Base-by-base conservation (phyloP, 2,113 vertebrate genomes). In the Phalacrocorax carbo region DNA sequence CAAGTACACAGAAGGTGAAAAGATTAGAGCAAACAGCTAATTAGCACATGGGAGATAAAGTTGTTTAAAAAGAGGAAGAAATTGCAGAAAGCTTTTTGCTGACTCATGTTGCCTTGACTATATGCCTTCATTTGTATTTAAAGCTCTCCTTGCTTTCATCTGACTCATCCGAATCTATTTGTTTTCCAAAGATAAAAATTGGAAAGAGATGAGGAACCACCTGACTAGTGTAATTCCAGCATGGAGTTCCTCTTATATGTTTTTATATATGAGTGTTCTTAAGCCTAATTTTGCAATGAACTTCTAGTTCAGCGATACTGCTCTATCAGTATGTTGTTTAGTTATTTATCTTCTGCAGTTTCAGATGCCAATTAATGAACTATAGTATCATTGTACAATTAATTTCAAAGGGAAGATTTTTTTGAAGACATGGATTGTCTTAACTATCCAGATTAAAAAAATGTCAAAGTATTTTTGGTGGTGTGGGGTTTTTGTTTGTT, bases 1-100 rank as follows among this genome's bases (percentile, higher is more conserved):
- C 44, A 94, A 71, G 84, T 49, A 87, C 48, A 76, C 13, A 82
- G 69, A 91, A 95, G 57, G 77, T 79, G 78, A 87, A 94, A 84
- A 82, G 51, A 93, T 79, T 42, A 87, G 55, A 55, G 49, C 51
- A 89, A 91, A 68, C 15, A 79, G 34, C 66, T 96, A 91, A 91
- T 93, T 93, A 82, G 38, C 65, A 42, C 57, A 42, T 57, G 26
- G 42, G 48, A 93, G 42, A 62, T 38, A 62, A 44, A 21, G 20
- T 30, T 94, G 29, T 44, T 93, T 72, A 72, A 93, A 87, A 94
- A 29, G 8, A 86, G 44, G 15, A 73, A 86, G 10, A 94, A 83
- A 65, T 40, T 78, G 5, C 13, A 66, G 42, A 44, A 71, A 86
- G 64, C 20, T 78, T 92, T 88, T 79, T 85, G 30, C 29, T 94